Conservation (phyloP, 1,140 invertebrate species). For the Paracyclopina nana region DNA sequence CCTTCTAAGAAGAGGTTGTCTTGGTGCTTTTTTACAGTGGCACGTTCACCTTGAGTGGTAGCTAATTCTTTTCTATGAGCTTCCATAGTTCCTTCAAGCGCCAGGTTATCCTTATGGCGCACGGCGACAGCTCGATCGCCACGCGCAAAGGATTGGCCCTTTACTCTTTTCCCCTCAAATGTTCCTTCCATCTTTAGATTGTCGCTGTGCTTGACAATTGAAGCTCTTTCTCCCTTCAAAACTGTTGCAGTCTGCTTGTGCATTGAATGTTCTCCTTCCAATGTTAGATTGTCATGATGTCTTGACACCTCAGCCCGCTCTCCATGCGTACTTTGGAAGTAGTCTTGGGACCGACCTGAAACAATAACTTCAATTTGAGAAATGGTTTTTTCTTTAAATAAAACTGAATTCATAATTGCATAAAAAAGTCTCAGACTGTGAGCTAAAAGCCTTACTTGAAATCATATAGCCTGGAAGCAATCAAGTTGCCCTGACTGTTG, state of each 20-base stretch:
- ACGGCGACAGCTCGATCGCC: constrained; percentile 18
- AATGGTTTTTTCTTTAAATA: no score
- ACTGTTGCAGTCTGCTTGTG: background rate
- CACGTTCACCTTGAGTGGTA: constrained; percentile 18
- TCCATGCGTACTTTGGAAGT: constrained; percentile 7
- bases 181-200: constrained; percentile 41
- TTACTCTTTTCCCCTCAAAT: constrained; percentile 23
- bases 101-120: constrained; percentile 23
- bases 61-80: constrained; percentile 10
- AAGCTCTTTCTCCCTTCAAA: constrained; percentile 28
- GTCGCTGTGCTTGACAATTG: constrained; percentile 28
- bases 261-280: constrained; percentile 14
- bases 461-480: no score
- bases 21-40: constrained; percentile 20
- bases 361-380: background rate
- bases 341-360: constrained; percentile 5
- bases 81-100: constrained; percentile 21
- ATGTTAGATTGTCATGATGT: constrained; percentile 16
- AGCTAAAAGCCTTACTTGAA: no score
- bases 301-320: constrained; percentile 5
- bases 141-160: constrained; percentile 6
- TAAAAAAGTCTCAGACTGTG: no score
- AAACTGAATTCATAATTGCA: no score
- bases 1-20: constrained; percentile 12
- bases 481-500: no score